Conservation (phyloP, 2,888 invertebrate species). For the Athrips mouffetella region DNA sequence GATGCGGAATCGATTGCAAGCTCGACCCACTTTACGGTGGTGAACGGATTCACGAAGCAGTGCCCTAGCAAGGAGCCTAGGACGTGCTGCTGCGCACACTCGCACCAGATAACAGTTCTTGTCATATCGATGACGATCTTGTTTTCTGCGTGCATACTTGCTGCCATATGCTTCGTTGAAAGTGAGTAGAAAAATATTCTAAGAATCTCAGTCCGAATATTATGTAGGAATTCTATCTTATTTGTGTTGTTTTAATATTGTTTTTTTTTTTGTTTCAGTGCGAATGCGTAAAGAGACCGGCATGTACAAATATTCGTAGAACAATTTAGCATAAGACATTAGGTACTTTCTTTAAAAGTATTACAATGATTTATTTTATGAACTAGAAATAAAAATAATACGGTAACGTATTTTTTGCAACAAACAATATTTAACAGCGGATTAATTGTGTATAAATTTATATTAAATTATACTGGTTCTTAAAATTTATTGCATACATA, state of each 20-base stretch:
- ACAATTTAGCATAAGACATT: background rate
- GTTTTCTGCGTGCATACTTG: slow-evolving; percentile 87
- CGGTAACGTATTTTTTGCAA: background rate
- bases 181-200: slow-evolving; percentile 78
- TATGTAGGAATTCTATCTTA: no score
- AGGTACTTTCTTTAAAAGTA: slow-evolving; percentile 1
- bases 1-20: slow-evolving; percentile 88
- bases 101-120: slow-evolving; percentile 88
- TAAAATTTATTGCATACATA: no score
- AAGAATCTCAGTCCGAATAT: no score
- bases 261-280: slow-evolving; percentile 56
- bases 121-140: slow-evolving; percentile 90
- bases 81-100: slow-evolving; percentile 85
- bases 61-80: slow-evolving; percentile 79
- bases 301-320: slow-evolving; percentile 70
- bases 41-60: slow-evolving; percentile 85
- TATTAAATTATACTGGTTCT: no score
- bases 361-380: background rate
- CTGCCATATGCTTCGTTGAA: slow-evolving; percentile 90
- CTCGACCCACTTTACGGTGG: slow-evolving; percentile 92
- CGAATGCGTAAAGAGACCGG: slow-evolving; percentile 73
- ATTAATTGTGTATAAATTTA: no score
- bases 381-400: background rate
- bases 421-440: no score
- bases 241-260: background rate